Evolutionary conservation across 2,113 vertebrate species (phyloP), one percentile per base, ranked within the genome.

Genomic region (Symphodus melops): DNA sequence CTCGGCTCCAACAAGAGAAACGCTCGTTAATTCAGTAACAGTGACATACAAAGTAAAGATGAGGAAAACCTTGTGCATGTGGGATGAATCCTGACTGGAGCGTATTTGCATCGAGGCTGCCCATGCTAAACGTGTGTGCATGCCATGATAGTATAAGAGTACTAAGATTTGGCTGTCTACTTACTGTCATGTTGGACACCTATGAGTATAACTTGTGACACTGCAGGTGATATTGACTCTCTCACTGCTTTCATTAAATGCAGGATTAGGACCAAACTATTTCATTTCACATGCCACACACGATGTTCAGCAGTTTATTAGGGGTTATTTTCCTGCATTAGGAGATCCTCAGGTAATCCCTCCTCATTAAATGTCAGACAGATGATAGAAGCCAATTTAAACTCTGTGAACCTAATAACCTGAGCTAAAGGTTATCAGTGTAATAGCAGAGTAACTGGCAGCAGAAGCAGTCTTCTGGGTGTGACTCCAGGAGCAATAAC

Each of bases 361-460:
- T 42, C n/a, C 61, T 77, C 57, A 51, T 78, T 78, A 68, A 33
- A 20, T 53, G n/a, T 11, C 36, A 42, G 57, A 33, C 46, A 64
- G 10, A 41, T 68, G 60, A 63, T 54, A 44, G 41, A 73, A 55
- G 19, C 25, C 48, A 57, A 33, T 76, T 68, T 68, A 51, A 53
- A 69, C 10, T 62, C 23, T 54, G 33, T 20, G 42, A 44, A 51
- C 36, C 62, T 33, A 57, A 53, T 60, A 77, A 82, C 53, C 63
- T 13, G 8, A 77, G 58, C 10, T 5, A 84, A 73, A 83, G 67
- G 81, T 79, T 86, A 86, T 79, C 70, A 70, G 67, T 46, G 64
- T 73, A 44, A 71, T 81, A 25, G 33, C 63, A 36, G 28, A 63
- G 62, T 68, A 62, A 67, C 20, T 72, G 77, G 64, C 57, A 69